Evolutionary conservation across 2,888 invertebrate species (phyloP), one percentile per base, ranked within the genome.

Genomic region (Apamea anceps): DNA sequence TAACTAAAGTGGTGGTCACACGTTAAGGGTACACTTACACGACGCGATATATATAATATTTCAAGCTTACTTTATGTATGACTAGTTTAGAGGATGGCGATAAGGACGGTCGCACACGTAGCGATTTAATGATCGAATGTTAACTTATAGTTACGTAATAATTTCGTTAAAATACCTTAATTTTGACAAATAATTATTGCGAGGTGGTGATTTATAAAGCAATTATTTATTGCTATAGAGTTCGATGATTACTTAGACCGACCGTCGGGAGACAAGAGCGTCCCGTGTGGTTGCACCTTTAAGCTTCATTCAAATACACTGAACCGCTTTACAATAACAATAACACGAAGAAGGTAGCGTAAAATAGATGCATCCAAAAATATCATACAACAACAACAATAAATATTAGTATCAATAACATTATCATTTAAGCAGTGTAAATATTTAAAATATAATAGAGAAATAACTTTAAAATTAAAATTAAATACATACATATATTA

Each of bases 81-180:
- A 96, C 96, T 97, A 97, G 96, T 97, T 96, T 97, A 97, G 97
- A 97, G 96, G 97, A 97, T 97, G 97, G 96, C 96, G 96, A 95
- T 95, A 93, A 94, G 97, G 97, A 97, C 97, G 97, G 97, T 96
- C 96, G 96, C 95, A 94, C 92, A 94, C 92, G 89, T 92, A 95
- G 96, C 96, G 96, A 96, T 95, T 85, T 92, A 93, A 94, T 94
- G 93, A 92, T 93, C 92, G 89, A 95, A 93, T 89, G 79, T 92
- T 93, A 95, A 96, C 94, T 94, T 95, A 95, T 93, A 91, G 86
- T 93, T 94, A 94, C 88, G 91, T 92, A 94, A 94, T 92, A 94
- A 94, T 95, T 95, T 95, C 89, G 94, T 92, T 94, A 93, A 93
- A 92, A 93, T 93, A 94, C 89, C 93, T 95, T 94, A 95, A 95